A percentile compares a stretch with the other conserved stretches of the same genome.
Evolutionary conservation across 2,797 vertebrate genomes (phyloP).

Genomic region (Cirrhinus molitorella): DNA sequence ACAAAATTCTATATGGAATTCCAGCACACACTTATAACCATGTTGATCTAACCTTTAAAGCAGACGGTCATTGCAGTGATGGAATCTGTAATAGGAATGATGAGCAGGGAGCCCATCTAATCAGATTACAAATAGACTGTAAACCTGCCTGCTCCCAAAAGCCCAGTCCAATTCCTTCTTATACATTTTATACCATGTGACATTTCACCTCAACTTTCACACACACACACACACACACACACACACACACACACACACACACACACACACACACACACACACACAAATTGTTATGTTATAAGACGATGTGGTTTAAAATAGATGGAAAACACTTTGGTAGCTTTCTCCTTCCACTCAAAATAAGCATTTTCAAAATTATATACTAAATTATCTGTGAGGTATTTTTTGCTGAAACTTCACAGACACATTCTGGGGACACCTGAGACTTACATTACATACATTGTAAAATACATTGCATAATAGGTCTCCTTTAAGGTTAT

Average conservation of each 20-base stretch:
- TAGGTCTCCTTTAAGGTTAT: background rate
- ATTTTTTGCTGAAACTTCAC: no score
- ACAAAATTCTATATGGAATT: constrained; percentile 8
- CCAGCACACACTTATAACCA: background rate
- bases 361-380: no score
- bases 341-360: no score
- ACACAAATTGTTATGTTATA: no score
- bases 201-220: constrained; percentile 1
- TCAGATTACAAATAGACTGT: constrained; percentile 26
- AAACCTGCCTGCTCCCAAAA: constrained; percentile 23
- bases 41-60: constrained; percentile 25
- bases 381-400: no score
- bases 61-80: constrained; percentile 7
- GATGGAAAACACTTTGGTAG: background rate
- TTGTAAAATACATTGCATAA: no score
- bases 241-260: no score
- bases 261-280: no score
- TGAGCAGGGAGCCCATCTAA: constrained; percentile 11
- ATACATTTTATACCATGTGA: constrained; percentile 18
- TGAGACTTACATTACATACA: no score
- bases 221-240: no score
- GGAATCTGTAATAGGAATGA: constrained; percentile 19
- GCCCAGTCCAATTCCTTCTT: background rate
- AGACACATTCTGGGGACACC: no score
- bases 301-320: background rate